phyloP scores from a whole-genome alignment of 2,797 vertebrate genomes.

The Macrochelys suwanniensis region DNA sequence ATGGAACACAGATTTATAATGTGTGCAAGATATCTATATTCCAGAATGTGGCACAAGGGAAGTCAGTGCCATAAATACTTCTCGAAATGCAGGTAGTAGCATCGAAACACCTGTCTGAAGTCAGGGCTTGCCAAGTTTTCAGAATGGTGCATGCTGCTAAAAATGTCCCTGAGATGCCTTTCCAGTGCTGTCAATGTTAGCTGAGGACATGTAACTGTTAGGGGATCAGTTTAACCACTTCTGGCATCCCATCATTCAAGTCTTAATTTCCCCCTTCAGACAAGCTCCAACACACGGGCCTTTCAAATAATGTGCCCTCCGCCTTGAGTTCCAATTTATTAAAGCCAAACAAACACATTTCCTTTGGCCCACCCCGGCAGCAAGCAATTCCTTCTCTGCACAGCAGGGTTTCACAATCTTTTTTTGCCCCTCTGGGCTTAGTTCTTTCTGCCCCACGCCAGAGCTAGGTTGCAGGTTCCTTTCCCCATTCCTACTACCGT shows the following conservation, averaged over 20 bases:
- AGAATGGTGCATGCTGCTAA: neutral
- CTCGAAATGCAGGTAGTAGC: neutral
- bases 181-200: neutral
- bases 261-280: fast-evolving
- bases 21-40: neutral
- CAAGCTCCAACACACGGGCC: fast-evolving
- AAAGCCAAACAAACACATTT: fast-evolving
- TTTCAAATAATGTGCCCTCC: neutral
- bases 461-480: neutral
- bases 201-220: neutral
- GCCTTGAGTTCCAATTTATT: neutral
- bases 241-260: fast-evolving
- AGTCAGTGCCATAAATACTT: neutral
- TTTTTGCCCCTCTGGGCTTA: neutral
- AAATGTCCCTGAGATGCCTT: neutral
- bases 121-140: neutral
- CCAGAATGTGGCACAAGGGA: neutral
- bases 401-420: neutral
- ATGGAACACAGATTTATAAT: neutral
- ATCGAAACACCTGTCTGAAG: neutral
- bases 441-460: neutral
- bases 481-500: neutral
- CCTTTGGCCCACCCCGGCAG: neutral
- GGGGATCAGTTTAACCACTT: neutral
- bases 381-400: neutral